Evolutionary conservation across 2,888 invertebrate species (phyloP), one percentile per base, ranked within the genome.

Genomic region (Melieria crassipennis): DNA sequence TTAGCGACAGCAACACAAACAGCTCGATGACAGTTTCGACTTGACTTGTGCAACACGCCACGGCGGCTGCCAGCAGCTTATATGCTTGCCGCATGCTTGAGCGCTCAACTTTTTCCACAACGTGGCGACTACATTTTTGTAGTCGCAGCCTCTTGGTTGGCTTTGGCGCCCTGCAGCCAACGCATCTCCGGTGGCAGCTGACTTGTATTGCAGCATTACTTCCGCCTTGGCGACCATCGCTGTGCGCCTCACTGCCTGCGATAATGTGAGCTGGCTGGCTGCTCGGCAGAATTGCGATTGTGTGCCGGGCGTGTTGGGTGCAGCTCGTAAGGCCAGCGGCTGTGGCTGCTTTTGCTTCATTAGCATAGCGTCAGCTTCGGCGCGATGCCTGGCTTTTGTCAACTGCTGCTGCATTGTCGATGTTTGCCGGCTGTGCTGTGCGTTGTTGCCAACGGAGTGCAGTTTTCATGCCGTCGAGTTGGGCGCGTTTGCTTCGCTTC

Each of bases 171-270:
- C 30, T 30, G 30, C 30, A 30, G 30, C 30, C 30, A 30, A 30
- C 30, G 30, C 30, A 30, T 30, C 30, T 30, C 30, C 30, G 30
- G 30, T 30, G 30, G 30, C 30, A 30, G 30, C 30, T 30, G 30
- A 30, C 30, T 30, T 30, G 30, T 30, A 30, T 30, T 30, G 30
- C 30, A 30, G 43, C 67, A 61, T 61, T 61, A 45, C 60, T 67
- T 67, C 60, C 69, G 57, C 69, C 63, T 47, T 69, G 63, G 30
- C 56, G 57, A 30, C 46, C 62, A 63, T 57, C 56, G 55, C n/a
- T 16, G 46, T 69, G 56, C 69, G 43, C 13, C 56, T 56, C 63
- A 56, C 42, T 69, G 63, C 62, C 13, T 52, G 5, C 52, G 30
- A 30, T 30, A 30, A 30, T 30, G 30, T 30, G 30, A 30, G 30